Percentiles rank a stretch among this genome's conserved stretches.
Evolutionary conservation across 2,113 vertebrate genomes (phyloP).

Genomic region (Sula dactylatra): DNA sequence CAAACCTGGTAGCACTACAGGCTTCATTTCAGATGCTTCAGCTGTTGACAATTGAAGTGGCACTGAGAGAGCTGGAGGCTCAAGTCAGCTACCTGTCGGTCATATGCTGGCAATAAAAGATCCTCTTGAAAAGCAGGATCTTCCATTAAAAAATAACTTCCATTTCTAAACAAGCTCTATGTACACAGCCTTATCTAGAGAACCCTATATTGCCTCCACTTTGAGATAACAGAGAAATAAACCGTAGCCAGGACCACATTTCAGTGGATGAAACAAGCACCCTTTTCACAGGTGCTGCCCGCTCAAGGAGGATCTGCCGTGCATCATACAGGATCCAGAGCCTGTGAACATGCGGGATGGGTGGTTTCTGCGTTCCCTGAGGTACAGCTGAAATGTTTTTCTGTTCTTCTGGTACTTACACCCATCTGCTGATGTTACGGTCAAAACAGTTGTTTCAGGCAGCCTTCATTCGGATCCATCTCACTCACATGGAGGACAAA

Average conservation of each 20-base stretch:
- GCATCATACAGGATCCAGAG: neutral
- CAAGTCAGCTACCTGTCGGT: neutral
- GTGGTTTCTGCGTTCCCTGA: neutral
- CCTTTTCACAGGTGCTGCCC: neutral
- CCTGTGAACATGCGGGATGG: neutral
- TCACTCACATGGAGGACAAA: neutral
- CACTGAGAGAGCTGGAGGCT: neutral
- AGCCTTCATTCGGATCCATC: neutral
- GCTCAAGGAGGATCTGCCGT: neutral
- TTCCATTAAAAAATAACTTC: neutral
- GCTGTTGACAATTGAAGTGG: too few relatives aligned
- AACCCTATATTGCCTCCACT: neutral
- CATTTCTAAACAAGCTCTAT: neutral
- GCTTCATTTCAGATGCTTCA: neutral
- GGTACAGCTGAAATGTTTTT: neutral
- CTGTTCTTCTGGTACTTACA: neutral
- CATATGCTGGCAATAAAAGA: neutral
- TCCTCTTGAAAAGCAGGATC: neutral
- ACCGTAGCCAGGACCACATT: neutral
- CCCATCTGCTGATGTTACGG: neutral
- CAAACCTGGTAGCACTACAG: neutral
- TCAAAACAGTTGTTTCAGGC: neutral
- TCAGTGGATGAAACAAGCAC: fast-evolving
- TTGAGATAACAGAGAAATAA: neutral
- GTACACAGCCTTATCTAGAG: constrained; percentile 5